Conservation (phyloP, 92 coral and sea anemone species). For the Palythoa grandiflora region DNA sequence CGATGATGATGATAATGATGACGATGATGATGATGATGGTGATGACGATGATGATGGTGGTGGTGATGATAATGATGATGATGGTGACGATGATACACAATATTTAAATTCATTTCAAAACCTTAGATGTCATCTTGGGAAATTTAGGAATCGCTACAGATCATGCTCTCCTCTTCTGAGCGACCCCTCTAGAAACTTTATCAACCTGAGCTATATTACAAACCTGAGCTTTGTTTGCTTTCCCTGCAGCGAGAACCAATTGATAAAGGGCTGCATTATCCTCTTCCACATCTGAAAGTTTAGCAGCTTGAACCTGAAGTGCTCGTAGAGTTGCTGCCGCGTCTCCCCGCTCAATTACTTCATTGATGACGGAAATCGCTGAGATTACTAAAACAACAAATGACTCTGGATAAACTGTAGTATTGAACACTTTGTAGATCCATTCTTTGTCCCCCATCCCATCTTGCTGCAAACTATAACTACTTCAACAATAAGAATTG, state of each 20-base stretch:
- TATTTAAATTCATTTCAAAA: too few species aligned
- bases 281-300: conserved; percentile 78
- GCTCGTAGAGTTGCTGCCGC: conserved; percentile 73
- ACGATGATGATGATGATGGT: neutral
- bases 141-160: too few species aligned
- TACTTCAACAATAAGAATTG: neutral
- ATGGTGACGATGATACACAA: too few species aligned
- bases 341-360: conserved; percentile 86
- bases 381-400: conserved; percentile 73
- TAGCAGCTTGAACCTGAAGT: conserved; percentile 84
- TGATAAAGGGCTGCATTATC: conserved; percentile 89
- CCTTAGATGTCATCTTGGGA: too few species aligned
- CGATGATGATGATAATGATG: neutral
- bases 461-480: too few species aligned
- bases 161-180: too few species aligned
- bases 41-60: neutral
- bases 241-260: conserved; percentile 79
- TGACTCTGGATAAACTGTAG: neutral
- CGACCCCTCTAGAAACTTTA: too few species aligned
- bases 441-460: neutral
- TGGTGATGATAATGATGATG: neutral
- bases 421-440: neutral
- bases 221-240: conserved; percentile 89
- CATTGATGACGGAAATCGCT: conserved; percentile 92
- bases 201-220: neutral